Base-by-base conservation (phyloP, 2,113 vertebrate species). In the Chloropsis hardwickii region DNA sequence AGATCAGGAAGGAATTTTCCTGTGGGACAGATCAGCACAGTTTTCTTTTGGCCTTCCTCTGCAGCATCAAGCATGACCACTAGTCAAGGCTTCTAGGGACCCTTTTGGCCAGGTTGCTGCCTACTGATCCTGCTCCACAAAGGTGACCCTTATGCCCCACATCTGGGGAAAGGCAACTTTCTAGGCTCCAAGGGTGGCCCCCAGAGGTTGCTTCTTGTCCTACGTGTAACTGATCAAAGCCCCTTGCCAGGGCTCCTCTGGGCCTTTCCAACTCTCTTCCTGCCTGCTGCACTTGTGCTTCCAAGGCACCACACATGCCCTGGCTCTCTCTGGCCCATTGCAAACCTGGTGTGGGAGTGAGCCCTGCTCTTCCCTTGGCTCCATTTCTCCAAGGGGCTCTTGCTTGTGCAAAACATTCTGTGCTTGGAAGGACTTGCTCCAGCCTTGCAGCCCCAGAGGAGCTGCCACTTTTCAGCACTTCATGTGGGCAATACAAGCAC, bases 41-140 rank as follows among this genome's bases (percentile, higher is more conserved):
- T 47, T 72, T 53, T 45, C 35, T 61, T 73, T 67, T 67, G 7
- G 4, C 40, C 19, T 80, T 54, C 22, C 27, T 54, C 22, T 67
- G 40, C 47, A 37, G 35, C 60, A 61, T 23, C 15, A 42, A 37
- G 12, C 22, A 12, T 48, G 35, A 29, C 18, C n/a, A 37, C 31
- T 42, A 11, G 9, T 48, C 53, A 42, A 53, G 15, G 27, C 40
- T 61, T 31, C 27, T 14, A 13, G 16, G 4, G 47, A 33, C 12
- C 18, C 13, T 54, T 60, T 42, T 67, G 45, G 5, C 53, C 37
- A 42, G 40, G 16, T 67, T 76, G 28, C 61, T 44, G 35, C 25
- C 25, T 54, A 24, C 9, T 69, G n/a, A 5, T 69, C 23, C 10
- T 54, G 35, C 25, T 8, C 9, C 29, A 28, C 0, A 0, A 40